phyloP scores from a whole-genome alignment of 2,888 invertebrate genomes.

The Ceraclea dissimilis region DNA sequence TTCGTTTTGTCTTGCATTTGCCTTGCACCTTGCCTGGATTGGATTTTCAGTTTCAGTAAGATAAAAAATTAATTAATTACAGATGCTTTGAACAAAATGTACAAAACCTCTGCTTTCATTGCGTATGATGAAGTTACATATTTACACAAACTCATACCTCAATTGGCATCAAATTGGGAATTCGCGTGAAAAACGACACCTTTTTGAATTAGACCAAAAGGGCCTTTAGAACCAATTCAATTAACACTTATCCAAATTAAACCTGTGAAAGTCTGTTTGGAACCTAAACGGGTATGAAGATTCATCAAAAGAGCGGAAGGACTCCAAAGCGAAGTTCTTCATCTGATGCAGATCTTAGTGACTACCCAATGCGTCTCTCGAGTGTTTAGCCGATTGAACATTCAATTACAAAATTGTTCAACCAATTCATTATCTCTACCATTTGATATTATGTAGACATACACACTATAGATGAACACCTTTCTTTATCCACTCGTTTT shows the following conservation, averaged over 20 bases:
- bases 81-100: no score
- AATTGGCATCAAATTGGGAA: neutral
- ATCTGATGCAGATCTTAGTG: neutral
- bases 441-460: no score
- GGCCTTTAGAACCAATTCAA: neutral
- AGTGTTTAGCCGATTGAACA: neutral
- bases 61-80: no score
- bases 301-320: neutral
- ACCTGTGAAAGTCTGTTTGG: neutral
- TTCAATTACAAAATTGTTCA: neutral
- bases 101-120: no score
- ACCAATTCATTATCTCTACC: neutral
- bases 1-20: no score
- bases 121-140: no score
- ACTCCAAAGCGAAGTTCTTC: neutral
- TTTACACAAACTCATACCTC: no score
- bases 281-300: neutral
- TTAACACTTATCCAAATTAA: constrained; percentile 1
- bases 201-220: neutral
- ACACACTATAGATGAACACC: neutral
- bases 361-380: neutral
- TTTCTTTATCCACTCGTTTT: neutral
- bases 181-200: neutral
- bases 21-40: no score
- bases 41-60: no score